Base-by-base conservation (phyloP, 2,797 vertebrate species). In the Schizothorax lantsangensis region DNA sequence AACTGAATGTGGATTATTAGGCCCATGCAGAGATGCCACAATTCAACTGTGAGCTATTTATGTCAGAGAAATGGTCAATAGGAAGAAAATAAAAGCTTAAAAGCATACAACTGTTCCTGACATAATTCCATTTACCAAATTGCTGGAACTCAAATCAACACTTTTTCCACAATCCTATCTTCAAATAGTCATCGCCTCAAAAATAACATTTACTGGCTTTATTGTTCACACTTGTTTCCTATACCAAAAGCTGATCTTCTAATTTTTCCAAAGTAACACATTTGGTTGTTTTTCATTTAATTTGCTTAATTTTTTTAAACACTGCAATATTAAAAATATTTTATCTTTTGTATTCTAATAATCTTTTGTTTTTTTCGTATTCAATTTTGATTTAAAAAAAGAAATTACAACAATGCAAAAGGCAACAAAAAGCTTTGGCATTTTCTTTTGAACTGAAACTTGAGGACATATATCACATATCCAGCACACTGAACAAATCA, bases 1-100 rank as follows among this genome's bases (percentile, higher is more conserved):
- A 49, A 68, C 40, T 77, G 40, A 49, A 68, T 43, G 59, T 54
- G 40, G 79, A 73, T 79, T 89, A 86, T 81, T 80, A 84, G 80
- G 36, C 64, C 52, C 84, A 86, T 57, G 66, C 49, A 47, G 81
- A 81, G 77, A 72, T 43, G 23, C 49, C 36, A 79, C 69, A 14
- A 73, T 85, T 85, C 38, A 82, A 73, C 59, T 30, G 54, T 52
- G 33, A 80, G 62, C 47, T 84, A 84, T 73, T 81, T 47, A 59
- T 81, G n/a, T 69, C 11, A 23, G 23, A 30, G 81, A 85, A 81
- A 85, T 36, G 9, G 80, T 79, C 23, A 83, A 80, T 23, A 62
- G 49, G 17, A 71, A 85, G 38, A 68, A 54, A 73, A 59, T 74
- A 79, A 79, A 66, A 66, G 62, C 45, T 14, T 83, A 11, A 72